Evolutionary conservation across 2,888 invertebrate species (phyloP), one percentile per base, ranked within the genome.

Genomic region (Megastigmus dorsalis): DNA sequence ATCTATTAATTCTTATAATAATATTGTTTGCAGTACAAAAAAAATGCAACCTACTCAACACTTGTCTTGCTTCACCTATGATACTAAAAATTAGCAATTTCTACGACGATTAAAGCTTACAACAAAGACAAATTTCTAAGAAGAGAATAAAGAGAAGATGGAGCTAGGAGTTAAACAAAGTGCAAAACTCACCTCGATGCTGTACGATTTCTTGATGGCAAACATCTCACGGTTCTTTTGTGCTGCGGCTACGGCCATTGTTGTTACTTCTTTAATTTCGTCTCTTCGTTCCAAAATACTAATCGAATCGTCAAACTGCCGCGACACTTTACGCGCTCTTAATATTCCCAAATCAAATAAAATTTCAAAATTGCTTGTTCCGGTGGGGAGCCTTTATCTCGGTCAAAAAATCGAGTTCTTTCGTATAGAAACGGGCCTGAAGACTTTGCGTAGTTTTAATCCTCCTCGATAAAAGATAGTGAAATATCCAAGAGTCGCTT

Each of bases 181-280:
- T 15, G 43, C 2, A 57, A 41, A 33, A 84, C 95, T 93, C 91
- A 97, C 97, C 95, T 97, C 97, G 89, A 97, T 96, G 91, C 96
- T 97, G 93, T 97, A 97, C 81, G 96, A 96, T 89, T 97, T 97
- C 91, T 97, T 97, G 91, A 97, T 97, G 89, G 97, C 96, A 92
- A 97, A 97, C 94, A 96, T 95, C 90, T 97, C 96, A 89, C 97
- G 94, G 90, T 95, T 97, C 91, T 96, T 96, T 91, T 96, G 95
- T 80, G 95, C 95, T 88, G 95, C 95, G 88, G 95, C 95, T 86
- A 95, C 95, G 90, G 95, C 95, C 93, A 95, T 95, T 91, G 91
- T 92, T 43, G 55, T n/a, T n/a, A n/a, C 80, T 80, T 77, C 78
- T 79, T 76, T 79, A 76, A 5, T 28, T 55, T 43, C 4, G 33